Evolutionary conservation across 2,797 vertebrate species (phyloP), one percentile per base, ranked within the genome.

Genomic region (Selene dorsalis): DNA sequence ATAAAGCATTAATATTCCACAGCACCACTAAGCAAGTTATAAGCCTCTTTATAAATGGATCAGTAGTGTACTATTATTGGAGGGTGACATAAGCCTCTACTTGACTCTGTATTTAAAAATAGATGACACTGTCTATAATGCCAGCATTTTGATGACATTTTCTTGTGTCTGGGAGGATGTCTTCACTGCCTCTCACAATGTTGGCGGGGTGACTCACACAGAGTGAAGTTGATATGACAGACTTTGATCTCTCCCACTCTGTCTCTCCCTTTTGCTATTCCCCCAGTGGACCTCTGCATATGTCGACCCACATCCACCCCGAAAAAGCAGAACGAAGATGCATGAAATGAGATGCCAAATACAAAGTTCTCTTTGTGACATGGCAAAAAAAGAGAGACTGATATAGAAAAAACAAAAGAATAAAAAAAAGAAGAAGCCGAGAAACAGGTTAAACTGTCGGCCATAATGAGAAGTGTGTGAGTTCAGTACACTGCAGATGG

Each of bases 311-410:
- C 85, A 90, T 89, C 88, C 87, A 83, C 77, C 81, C 80, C 38
- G 57, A 86, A 87, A 87, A 90, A 81, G 86, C 84, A 80, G 87
- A 88, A 88, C 43, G 66, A 85, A 85, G 82, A 87, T 52, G 84
- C 86, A 74, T 91, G 90, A 93, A 93, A 91, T 91, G 81, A 90
- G 85, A 89, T 87, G 88, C 82, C 88, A 86, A 88, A 89, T 80
- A 82, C 71, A 38, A 75, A 66, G 71, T 66, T 82, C 69, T 87
- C 68, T 64, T 69, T 47, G 59, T 87, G 82, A 85, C 80, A 79
- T 9, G 38, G 57, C n/a, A 28, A 70, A 65, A 62, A 70, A 78
- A 80, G 53, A 75, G 1, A 43, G 50, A 41, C n/a, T 59, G 80
- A 82, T 62, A 75, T 66, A 71, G 52, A 84, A 78, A 81, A 80